Evolutionary conservation across 2,888 invertebrate species (phyloP).

Genomic region (Prosopocoilus inquinatus): DNA sequence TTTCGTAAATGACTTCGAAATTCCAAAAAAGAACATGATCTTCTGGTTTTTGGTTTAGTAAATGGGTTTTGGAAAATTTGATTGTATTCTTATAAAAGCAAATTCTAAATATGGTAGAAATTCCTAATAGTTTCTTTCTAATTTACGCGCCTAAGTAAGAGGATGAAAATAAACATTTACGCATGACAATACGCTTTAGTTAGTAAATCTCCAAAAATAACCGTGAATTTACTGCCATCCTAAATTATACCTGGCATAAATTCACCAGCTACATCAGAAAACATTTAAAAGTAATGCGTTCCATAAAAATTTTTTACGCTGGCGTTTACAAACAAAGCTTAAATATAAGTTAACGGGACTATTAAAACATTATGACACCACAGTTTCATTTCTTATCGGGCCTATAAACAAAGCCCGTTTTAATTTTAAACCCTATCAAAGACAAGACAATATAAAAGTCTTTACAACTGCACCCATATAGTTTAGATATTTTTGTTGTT

Average conservation of each 20-base stretch:
- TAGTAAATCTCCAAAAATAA: no score
- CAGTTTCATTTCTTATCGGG: constrained; percentile 36
- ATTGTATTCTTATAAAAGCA: no score
- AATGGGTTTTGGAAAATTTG: no score
- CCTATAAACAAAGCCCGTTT: constrained; percentile 41
- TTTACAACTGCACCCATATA: constrained; percentile 32
- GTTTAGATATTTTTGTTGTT: constrained; percentile 32
- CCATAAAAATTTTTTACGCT: not conserved
- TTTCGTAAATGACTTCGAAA: no score
- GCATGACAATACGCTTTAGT: no score
- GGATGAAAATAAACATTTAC: no score
- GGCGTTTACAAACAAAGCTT: constrained; percentile 33
- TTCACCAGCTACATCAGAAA: not conserved
- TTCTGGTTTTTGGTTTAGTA: no score
- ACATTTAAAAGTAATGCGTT: not conserved
- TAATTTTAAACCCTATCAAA: constrained; percentile 37
- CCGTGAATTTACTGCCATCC: not conserved
- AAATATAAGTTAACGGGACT: constrained; percentile 35
- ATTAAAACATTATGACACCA: constrained; percentile 36
- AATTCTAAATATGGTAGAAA: no score
- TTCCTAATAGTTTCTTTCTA: no score
- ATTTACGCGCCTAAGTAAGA: no score
- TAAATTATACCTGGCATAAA: not conserved
- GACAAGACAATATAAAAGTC: constrained; percentile 33
- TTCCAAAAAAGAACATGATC: no score